Base-by-base conservation (phyloP, 2,888 invertebrate genomes). In the Gastrophysa polygoni region DNA sequence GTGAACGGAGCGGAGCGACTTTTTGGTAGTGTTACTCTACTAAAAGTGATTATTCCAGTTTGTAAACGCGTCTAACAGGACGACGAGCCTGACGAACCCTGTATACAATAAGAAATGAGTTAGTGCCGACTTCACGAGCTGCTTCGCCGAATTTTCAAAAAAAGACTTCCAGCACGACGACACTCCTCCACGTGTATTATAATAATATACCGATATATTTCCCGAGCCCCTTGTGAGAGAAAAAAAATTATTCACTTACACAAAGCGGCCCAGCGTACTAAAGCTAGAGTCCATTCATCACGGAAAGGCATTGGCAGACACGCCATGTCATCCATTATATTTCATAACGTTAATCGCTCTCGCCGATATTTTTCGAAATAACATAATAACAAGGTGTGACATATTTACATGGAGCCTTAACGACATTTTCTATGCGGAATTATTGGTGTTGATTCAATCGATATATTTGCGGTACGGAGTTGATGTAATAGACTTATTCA, bases 321-420 rank as follows among this genome's bases (percentile, higher is more conserved):
- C 52, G 57, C 55, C 58, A 61, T 64, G 61, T 56, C 61, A 64
- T 64, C 64, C 51, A 64, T 64, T 64, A 64, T 64, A 50, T 64
- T 64, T 57, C 64, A 64, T 55, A 64, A 58, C 58, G 54, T 55
- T 49, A 64, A 64, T 64, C 51, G 64, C 47, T 61, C 20, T 47
- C 57, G 58, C 61, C 32, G 32, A 59, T 60, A 62, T 62, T 68
- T 68, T 67, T 68, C 57, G 57, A 55, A 64, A 59, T 59, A 61
- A 62, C 57, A 67, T 67, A 68, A 68, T 67, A 68, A 65, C 67
- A 64, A 67, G 68, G 68, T 67, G 68, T 63, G 68, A 68, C 67
- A 63, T 65, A 67, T 68, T 68, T 64, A 62, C 64, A 68, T 68
- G 47, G 56, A 55, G 55, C 48, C 49, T 62, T 57, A 59, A 59